Evolutionary conservation across 1,140 invertebrate genomes (phyloP), one percentile per base, ranked within the genome.

Genomic region (Leptopilina boulardi): DNA sequence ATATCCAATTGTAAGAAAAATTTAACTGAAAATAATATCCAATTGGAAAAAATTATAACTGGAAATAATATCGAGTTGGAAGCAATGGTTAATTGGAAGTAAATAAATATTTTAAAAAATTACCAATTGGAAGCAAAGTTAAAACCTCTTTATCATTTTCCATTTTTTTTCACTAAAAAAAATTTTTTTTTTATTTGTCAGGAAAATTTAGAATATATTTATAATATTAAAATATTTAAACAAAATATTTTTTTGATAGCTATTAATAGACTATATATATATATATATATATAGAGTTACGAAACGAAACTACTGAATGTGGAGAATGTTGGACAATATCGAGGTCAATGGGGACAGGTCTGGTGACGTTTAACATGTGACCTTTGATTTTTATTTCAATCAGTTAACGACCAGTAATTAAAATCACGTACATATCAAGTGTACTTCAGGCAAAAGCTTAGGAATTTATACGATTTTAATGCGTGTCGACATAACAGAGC

Each of bases 141-240:
- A n/a, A n/a, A n/a, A n/a, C n/a, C n/a, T n/a, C n/a, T n/a, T n/a
- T n/a, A n/a, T n/a, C n/a, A n/a, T n/a, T n/a, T n/a, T n/a, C n/a
- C n/a, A n/a, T n/a, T n/a, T n/a, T n/a, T n/a, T n/a, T n/a, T n/a
- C 26, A 30, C 26, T 5, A 30, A 30, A 30, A 30, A 30, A 30
- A 30, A 30, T 30, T 30, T 3, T 30, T 30, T 38, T 38, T 38
- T 8, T 9, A 38, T n/a, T n/a, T n/a, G n/a, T n/a, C n/a, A 38
- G 26, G 5, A 38, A 38, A 6, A 6, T 38, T 38, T 38, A 8
- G 4, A 38, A 38, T 38, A 1, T 38, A 38, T 34, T 34, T 34
- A 3, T 34, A 34, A 71, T 73, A 59, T 15, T 19, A 66, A 56
- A 70, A 71, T 51, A 76, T 71, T 71, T 74, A n/a, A n/a, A n/a